phyloP scores from a whole-genome alignment of 2,888 invertebrate genomes.

The Pristionchus entomophagus region DNA sequence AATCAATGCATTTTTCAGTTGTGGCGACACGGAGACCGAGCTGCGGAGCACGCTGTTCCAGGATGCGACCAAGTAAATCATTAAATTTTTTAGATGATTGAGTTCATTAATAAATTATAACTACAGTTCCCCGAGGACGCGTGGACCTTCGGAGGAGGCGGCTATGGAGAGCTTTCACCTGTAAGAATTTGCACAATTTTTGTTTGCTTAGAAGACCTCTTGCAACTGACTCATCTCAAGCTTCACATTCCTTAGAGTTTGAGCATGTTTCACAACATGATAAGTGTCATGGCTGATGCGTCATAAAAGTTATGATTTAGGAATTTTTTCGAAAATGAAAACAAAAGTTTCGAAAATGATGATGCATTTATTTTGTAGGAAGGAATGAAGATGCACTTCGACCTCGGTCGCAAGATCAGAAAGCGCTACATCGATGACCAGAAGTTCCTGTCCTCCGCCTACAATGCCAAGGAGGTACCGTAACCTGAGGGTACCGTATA shows the following conservation, averaged over 20 bases:
- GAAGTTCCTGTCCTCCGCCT: not conserved
- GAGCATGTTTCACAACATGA: no score
- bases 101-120: not conserved
- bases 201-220: no score
- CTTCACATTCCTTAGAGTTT: no score
- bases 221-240: no score
- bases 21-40: slow-evolving; percentile 40
- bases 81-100: not conserved
- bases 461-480: slow-evolving; percentile 38
- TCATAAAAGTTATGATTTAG: no score
- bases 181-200: not conserved
- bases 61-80: not conserved
- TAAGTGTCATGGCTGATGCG: no score
- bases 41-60: not conserved
- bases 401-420: slow-evolving; percentile 36
- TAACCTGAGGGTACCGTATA: not conserved
- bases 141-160: slow-evolving; percentile 11
- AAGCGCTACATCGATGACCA: slow-evolving; percentile 15
- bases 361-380: not conserved
- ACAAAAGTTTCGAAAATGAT: not conserved
- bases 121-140: slow-evolving; percentile 27
- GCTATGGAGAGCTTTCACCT: slow-evolving; percentile 29
- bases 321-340: not conserved
- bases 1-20: not conserved
- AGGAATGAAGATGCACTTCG: slow-evolving; percentile 45